phyloP scores from a whole-genome alignment of 1,140 invertebrate species.

The Trissolcus basalis region DNA sequence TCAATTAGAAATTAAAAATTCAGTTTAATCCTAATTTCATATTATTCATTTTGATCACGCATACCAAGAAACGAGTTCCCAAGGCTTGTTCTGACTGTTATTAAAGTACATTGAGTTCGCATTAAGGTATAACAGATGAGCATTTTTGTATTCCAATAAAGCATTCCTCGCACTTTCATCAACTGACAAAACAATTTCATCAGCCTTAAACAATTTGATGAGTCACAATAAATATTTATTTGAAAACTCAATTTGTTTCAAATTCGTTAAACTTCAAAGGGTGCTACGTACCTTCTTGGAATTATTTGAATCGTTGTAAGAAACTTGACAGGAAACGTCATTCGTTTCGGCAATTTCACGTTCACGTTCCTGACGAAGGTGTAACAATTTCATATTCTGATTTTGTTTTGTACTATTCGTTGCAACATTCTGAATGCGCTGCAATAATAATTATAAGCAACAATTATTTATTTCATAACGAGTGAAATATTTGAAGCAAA shows the following conservation, averaged over 20 bases:
- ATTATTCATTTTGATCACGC: no score
- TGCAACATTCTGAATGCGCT: not conserved
- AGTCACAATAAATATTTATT: no score
- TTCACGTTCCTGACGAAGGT: slow-evolving; percentile 53
- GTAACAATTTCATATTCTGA: slow-evolving; percentile 61
- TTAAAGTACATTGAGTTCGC: slow-evolving; percentile 70
- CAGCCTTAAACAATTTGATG: not conserved
- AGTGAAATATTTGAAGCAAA: not conserved
- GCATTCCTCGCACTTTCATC: slow-evolving; percentile 46
- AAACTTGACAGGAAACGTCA: slow-evolving; percentile 62
- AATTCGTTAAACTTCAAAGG: slow-evolving; percentile 3
- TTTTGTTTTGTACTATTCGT: not conserved
- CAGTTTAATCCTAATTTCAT: slow-evolving; percentile 21
- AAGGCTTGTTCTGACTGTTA: slow-evolving; percentile 71
- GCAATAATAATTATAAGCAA: not conserved
- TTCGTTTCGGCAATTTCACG: slow-evolving; percentile 41
- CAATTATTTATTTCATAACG: not conserved
- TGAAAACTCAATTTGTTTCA: no score
- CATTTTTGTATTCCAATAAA: slow-evolving; percentile 63
- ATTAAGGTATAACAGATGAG: slow-evolving; percentile 58
- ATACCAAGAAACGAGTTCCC: slow-evolving; percentile 73
- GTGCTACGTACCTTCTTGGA: slow-evolving; percentile 13
- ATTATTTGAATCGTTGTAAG: slow-evolving; percentile 33
- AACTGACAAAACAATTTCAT: slow-evolving; percentile 22
- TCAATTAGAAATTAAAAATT: not conserved